Percentiles rank a stretch among this genome's conserved stretches.
phyloP scores from a whole-genome alignment of 2,888 invertebrate species.

The Hipparchia semele region DNA sequence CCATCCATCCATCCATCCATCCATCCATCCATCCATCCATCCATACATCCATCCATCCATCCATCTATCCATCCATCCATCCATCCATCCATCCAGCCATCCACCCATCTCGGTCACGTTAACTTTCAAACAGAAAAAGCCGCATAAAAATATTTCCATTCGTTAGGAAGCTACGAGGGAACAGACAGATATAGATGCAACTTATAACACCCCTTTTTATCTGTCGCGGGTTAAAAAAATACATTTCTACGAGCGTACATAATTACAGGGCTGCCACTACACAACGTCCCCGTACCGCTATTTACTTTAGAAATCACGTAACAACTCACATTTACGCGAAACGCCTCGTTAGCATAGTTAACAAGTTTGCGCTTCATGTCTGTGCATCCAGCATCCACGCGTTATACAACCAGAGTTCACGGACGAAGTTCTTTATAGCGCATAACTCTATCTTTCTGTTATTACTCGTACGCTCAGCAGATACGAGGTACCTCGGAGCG shows the following conservation, averaged over 20 bases:
- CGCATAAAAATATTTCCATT: too few species aligned
- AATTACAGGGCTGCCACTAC: conserved; percentile 17
- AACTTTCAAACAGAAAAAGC: too few species aligned
- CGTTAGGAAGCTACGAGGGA: too few species aligned
- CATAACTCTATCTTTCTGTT: conserved; percentile 12
- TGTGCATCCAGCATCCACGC: conserved; percentile 8
- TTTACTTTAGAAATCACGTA: conserved; percentile 18
- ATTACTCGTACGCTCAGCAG: background rate
- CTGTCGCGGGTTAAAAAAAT: background rate
- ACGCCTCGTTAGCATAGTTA: conserved; percentile 24
- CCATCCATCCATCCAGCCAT: too few species aligned
- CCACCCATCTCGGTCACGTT: too few species aligned
- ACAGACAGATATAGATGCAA: too few species aligned
- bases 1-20: too few species aligned
- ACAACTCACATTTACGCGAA: conserved; percentile 10
- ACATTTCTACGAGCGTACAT: conserved; percentile 12
- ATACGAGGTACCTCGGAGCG: conserved; percentile 3
- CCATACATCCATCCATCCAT: too few species aligned
- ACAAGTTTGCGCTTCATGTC: conserved; percentile 22
- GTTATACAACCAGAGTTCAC: conserved; percentile 13
- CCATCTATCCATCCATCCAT: too few species aligned
- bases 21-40: too few species aligned
- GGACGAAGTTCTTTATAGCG: conserved; percentile 11
- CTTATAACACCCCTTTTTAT: too few species aligned
- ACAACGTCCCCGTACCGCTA: background rate